Base-by-base conservation (phyloP, 1,140 invertebrate species). In the Camponotus floridanus region DNA sequence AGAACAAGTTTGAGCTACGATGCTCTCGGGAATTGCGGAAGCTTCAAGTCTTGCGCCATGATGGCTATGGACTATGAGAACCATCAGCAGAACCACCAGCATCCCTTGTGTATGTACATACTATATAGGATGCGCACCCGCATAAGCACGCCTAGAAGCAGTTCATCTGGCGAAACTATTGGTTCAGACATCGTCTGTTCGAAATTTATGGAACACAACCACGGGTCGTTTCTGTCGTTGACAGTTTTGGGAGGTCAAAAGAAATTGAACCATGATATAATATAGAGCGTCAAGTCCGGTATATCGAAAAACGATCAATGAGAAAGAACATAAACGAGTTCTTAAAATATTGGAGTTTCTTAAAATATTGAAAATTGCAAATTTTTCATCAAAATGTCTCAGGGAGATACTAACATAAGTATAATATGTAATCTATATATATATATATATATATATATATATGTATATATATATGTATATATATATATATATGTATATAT, bases 141-240 rank as follows among this genome's bases (percentile, higher is more conserved):
- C 76, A 51, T 79, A 65, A 79, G 61, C 61, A 79, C 76, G 76
- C 61, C 61, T 79, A 79, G 45, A 51, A 79, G 42, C 61, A n/a
- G 61, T 79, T 48, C 31, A 67, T 64, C n/a, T 65, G 61, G 42
- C 61, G 45, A 55, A 79, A 65, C 61, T 18, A 42, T 64, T 61
- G 59, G 76, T 45, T 59, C 59, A 76, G 74, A 78, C 76, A 21
- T 39, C 31, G 76, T 26, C 61, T 79, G 76, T 79, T 13, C 45
- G 62, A n/a, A 79, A 79, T 79, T 79, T 79, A 79, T 79, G 42
- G 31, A 42, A 3, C 18, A n/a, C n/a, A 3, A 51, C 13, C 45
- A 13, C 26, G 26, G 21, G 2, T 26, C 57, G 2, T 48, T 64
- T 42, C 61, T 79, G 76, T 31, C 18, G 45, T 65, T 79, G 76